Evolutionary conservation across 2,113 vertebrate genomes (phyloP).

Genomic region (Xenopus borealis): DNA sequence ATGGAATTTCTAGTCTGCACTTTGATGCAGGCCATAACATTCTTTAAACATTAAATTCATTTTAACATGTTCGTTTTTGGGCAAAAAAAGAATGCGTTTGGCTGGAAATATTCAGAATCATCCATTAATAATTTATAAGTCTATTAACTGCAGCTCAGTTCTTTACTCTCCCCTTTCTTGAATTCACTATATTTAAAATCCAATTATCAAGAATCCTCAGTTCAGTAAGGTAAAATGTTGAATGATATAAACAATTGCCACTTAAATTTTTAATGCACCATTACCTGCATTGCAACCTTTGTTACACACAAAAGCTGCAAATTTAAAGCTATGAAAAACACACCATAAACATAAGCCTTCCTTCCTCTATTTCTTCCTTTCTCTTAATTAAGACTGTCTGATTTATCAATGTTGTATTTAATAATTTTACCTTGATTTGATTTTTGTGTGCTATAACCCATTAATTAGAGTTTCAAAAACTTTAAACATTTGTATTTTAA

Average conservation of each 20-base stretch:
- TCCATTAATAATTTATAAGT: not conserved
- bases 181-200: not conserved
- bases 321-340: too few relatives aligned
- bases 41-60: not conserved
- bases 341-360: too few relatives aligned
- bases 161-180: not conserved
- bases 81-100: not conserved
- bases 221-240: not conserved
- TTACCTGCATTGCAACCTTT: too few relatives aligned
- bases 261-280: too few relatives aligned
- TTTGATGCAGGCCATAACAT: conserved; percentile 17
- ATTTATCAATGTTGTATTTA: too few relatives aligned
- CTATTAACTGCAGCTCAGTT: conserved; percentile 1
- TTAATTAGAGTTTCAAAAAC: too few relatives aligned
- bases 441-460: too few relatives aligned
- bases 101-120: not conserved
- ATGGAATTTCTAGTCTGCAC: conserved; percentile 24
- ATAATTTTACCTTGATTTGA: too few relatives aligned
- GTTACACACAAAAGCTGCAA: too few relatives aligned
- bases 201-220: not conserved
- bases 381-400: too few relatives aligned
- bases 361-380: too few relatives aligned
- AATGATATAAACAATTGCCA: not conserved
- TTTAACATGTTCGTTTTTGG: conserved; percentile 6
- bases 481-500: too few relatives aligned